phyloP scores from a whole-genome alignment of 2,797 vertebrate species.

The Linurgus olivaceus region DNA sequence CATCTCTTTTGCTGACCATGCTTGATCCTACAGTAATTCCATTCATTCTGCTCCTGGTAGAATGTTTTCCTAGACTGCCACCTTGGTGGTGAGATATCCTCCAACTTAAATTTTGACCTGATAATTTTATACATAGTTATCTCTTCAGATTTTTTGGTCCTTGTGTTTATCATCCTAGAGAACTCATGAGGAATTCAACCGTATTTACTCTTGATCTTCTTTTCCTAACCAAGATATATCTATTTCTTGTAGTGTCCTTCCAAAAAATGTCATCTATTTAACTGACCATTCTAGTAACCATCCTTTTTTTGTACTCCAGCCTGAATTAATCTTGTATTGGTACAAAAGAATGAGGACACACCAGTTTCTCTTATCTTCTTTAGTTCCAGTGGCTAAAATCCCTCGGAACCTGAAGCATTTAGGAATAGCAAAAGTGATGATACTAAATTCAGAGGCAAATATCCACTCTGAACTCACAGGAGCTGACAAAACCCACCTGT shows the following conservation, averaged over 20 bases:
- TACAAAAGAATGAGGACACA: background rate
- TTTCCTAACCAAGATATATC: background rate
- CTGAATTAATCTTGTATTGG: background rate
- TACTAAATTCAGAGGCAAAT: background rate
- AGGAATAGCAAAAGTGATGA: background rate
- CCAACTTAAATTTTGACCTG: background rate
- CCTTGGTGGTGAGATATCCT: background rate
- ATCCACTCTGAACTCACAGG: background rate
- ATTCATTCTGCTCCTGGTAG: background rate
- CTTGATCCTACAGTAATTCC: background rate
- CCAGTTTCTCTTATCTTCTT: background rate
- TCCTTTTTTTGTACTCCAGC: background rate
- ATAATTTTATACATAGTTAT: background rate
- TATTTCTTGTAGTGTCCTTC: background rate
- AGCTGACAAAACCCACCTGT: background rate
- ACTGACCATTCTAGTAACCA: background rate
- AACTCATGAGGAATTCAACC: background rate
- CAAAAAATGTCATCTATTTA: background rate
- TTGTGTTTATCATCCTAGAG: background rate
- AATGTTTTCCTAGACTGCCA: background rate
- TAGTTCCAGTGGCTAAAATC: background rate
- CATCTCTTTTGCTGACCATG: background rate
- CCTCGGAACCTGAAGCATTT: background rate
- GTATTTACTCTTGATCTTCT: background rate
- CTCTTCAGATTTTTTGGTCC: background rate